Evolutionary conservation across 2,113 vertebrate genomes (phyloP).

Genomic region (Amia ocellicauda): DNA sequence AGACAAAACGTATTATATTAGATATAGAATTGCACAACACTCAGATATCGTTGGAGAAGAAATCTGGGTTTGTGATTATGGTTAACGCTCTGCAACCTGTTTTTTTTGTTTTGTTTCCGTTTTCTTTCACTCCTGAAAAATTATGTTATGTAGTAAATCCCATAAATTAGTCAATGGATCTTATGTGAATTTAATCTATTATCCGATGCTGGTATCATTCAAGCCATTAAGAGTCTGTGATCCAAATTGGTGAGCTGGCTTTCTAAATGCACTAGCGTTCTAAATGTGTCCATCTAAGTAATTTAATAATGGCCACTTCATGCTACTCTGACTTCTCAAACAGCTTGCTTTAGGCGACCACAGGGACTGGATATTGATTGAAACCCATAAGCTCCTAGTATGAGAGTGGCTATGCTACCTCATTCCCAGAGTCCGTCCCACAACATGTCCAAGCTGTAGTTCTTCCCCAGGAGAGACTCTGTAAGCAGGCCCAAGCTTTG

Average conservation of each 20-base stretch:
- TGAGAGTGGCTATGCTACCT: constrained; percentile 49
- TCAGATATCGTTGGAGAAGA: too few species aligned
- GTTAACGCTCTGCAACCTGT: too few species aligned
- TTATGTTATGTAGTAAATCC: constrained; percentile 47
- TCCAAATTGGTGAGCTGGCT: constrained; percentile 67
- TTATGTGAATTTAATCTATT: constrained; percentile 48
- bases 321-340: constrained; percentile 73
- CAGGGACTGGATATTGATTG: constrained; percentile 62
- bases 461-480: not conserved
- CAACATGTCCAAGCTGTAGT: constrained; percentile 27
- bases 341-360: constrained; percentile 66
- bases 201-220: constrained; percentile 61
- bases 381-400: constrained; percentile 49
- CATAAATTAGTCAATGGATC: constrained; percentile 11
- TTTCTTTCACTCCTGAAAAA: constrained; percentile 44
- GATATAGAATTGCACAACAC: too few species aligned
- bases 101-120: too few species aligned
- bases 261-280: constrained; percentile 71
- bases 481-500: constrained; percentile 14
- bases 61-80: too few species aligned
- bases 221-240: constrained; percentile 63
- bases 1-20: too few species aligned
- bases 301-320: constrained; percentile 76
- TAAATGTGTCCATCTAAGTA: constrained; percentile 68
- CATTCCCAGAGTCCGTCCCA: constrained; percentile 61